phyloP scores from a whole-genome alignment of 2,113 vertebrate species.

The Cichladusa arquata region DNA sequence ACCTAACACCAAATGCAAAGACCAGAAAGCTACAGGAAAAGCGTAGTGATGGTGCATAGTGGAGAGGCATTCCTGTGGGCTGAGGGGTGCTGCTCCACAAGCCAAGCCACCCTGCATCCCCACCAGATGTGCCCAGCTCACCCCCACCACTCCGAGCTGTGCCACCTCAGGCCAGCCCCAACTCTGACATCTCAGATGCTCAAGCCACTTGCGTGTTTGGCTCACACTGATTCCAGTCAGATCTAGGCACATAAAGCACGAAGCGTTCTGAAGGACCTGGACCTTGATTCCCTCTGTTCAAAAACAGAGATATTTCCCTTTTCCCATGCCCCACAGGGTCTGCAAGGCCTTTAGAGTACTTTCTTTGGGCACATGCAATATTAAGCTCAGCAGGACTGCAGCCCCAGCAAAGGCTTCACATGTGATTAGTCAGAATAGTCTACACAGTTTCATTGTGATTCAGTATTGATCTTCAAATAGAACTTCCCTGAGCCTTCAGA shows the following conservation, averaged over 20 bases:
- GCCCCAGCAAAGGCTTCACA: too few relatives aligned
- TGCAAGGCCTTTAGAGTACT: background rate
- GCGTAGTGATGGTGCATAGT: background rate
- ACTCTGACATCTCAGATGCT: background rate
- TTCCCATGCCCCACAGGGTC: background rate
- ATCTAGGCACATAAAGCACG: background rate
- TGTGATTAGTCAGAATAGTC: background rate
- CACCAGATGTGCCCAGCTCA: background rate
- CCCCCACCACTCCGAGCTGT: rapidly evolving
- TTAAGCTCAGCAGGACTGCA: background rate
- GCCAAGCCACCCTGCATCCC: background rate
- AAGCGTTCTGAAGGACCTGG: background rate
- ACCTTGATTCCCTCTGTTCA: background rate
- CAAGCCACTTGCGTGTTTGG: background rate
- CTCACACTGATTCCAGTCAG: background rate
- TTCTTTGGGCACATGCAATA: background rate
- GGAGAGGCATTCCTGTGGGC: background rate
- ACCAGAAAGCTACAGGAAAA: background rate
- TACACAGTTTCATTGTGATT: background rate
- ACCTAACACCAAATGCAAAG: rapidly evolving
- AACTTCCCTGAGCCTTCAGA: background rate
- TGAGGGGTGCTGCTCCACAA: background rate
- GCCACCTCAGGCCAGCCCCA: rapidly evolving
- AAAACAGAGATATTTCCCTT: background rate
- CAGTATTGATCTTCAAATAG: background rate